These are phyloP conservation scores for Microtus agrestis DNA, from an alignment of 2,797 vertebrate genomes.

Conservation along the genomic window DNA sequence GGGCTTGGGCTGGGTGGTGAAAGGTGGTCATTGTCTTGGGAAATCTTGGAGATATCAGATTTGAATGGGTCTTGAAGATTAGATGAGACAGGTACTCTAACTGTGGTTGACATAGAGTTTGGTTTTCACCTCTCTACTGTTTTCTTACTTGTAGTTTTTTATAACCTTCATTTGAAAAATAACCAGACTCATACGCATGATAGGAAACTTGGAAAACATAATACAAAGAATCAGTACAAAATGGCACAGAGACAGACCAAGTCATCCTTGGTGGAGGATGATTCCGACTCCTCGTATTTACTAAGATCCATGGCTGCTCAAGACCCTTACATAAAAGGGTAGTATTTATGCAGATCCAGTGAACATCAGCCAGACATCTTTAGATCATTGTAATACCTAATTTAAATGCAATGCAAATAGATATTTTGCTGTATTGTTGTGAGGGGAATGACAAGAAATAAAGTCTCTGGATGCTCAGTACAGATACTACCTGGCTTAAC, in stretches of 20 bases:
- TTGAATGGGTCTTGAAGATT: neutral
- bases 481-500: neutral
- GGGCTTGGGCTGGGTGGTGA: neutral
- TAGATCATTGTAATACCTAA: no score
- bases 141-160: neutral
- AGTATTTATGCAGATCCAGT: neutral
- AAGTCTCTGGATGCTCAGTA: no score
- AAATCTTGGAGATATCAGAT: neutral
- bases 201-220: conserved; percentile 26
- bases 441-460: neutral
- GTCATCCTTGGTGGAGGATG: neutral
- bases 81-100: neutral
- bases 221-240: neutral
- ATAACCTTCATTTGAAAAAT: neutral
- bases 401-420: neutral
- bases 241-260: neutral
- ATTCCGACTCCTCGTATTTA: neutral
- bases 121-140: neutral
- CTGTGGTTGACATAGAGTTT: neutral
- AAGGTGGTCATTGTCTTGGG: rapidly evolving
- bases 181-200: neutral
- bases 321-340: neutral
- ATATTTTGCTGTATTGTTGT: neutral
- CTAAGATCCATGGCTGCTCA: no score
- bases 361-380: neutral